These are phyloP conservation scores for Buphagus erythrorhynchus DNA, from an alignment of 2,797 vertebrate species.

Conservation along the genomic window DNA sequence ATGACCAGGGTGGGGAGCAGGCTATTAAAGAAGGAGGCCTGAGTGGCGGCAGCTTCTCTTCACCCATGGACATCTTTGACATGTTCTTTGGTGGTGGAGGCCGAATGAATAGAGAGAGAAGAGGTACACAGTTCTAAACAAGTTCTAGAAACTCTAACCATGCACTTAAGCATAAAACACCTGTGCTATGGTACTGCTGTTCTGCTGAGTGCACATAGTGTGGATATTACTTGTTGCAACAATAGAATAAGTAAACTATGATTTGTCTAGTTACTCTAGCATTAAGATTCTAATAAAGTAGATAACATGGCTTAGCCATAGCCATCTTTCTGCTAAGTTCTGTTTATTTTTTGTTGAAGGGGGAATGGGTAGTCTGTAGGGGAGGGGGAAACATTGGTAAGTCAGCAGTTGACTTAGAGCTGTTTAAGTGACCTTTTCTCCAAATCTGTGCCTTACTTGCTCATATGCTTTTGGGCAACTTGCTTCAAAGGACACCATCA, in stretches of 20 bases:
- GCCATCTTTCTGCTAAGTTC: neutral
- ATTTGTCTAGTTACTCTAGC: neutral
- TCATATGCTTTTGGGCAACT: neutral
- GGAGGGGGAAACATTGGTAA: neutral
- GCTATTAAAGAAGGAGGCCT: slow-evolving; percentile 96
- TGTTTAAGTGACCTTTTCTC: neutral
- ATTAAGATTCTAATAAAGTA: slow-evolving; percentile 4
- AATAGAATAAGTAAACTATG: neutral
- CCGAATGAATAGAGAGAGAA: slow-evolving; percentile 92
- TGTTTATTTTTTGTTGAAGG: neutral
- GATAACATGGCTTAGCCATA: neutral
- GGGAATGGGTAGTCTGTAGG: neutral
- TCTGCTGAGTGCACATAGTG: slow-evolving; percentile 37
- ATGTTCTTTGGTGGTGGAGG: slow-evolving; percentile 99
- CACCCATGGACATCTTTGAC: slow-evolving; percentile 98
- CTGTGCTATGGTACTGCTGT: slow-evolving; percentile 44
- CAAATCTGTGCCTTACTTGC: neutral
- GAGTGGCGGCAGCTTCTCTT: slow-evolving; percentile 85
- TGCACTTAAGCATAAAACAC: slow-evolving; percentile 50
- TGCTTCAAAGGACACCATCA: slow-evolving; percentile 61
- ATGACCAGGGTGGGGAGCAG: slow-evolving; percentile 97
- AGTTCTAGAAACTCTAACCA: slow-evolving; percentile 65
- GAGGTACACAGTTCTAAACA: slow-evolving; percentile 82
- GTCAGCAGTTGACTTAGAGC: neutral
- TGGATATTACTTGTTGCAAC: slow-evolving; percentile 10